These are phyloP conservation scores for Nerophis ophidion DNA, from an alignment of 2,113 vertebrate genomes.

Conservation along the genomic window DNA sequence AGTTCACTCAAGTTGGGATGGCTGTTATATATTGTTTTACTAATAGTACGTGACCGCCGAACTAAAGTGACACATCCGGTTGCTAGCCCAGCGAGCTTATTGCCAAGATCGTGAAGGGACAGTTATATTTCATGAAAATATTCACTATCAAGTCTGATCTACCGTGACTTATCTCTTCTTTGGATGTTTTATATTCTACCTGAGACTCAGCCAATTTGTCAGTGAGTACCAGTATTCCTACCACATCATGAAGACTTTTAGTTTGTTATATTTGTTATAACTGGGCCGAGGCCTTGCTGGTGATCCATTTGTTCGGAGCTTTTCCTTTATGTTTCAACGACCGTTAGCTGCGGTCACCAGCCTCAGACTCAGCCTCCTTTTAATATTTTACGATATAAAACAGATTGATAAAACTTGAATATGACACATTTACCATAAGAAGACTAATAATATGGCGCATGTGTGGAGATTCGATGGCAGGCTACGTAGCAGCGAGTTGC, in stretches of 20 bases:
- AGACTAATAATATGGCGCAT: too few species aligned
- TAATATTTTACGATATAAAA: too few species aligned
- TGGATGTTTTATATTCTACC: not conserved
- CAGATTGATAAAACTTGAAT: too few species aligned
- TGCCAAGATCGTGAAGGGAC: constrained; percentile 6
- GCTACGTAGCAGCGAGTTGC: too few species aligned
- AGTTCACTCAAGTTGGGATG: too few species aligned
- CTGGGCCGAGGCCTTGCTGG: constrained; percentile 29
- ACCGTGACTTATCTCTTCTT: not conserved
- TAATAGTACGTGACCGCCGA: too few species aligned
- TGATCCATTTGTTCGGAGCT: not conserved
- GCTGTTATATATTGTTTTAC: too few species aligned
- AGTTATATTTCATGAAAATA: constrained; percentile 5
- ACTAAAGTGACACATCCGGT: constrained; percentile 21
- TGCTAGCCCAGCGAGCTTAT: constrained; percentile 6
- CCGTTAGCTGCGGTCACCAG: not conserved
- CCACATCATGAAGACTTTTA: not conserved
- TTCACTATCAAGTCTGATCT: not conserved
- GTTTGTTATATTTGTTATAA: too few species aligned
- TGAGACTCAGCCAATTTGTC: not conserved
- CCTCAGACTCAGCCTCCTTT: not conserved
- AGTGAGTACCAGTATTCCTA: constrained; percentile 19
- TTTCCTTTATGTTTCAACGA: not conserved
- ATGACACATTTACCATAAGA: too few species aligned
- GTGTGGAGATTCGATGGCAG: too few species aligned